Conservation (phyloP, 30 jellyfish, hydroid and myxozoan genomes). For the Phacellophora camtschatica region DNA sequence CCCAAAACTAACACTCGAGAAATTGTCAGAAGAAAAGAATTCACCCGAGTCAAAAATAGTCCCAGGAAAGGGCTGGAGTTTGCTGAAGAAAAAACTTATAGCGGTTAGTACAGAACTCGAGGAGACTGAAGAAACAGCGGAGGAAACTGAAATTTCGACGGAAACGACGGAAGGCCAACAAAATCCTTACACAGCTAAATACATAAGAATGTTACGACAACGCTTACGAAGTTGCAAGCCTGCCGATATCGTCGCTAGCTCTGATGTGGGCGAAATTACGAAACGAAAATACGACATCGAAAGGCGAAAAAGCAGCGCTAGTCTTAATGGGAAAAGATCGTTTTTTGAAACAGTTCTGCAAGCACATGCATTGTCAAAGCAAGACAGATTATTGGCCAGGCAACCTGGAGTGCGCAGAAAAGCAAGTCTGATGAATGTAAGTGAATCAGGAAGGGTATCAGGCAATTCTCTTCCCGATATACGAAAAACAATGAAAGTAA, state of each 20-base stretch:
- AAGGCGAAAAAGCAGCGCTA: constrained; percentile 15
- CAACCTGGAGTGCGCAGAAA: constrained; percentile 2
- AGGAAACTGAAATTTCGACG: background rate
- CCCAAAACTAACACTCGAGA: background rate
- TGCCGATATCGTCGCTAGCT: constrained; percentile 67
- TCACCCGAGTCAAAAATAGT: background rate
- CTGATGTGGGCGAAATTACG: constrained; percentile 47
- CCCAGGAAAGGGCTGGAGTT: constrained; percentile 14
- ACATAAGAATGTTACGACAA: constrained; percentile 55
- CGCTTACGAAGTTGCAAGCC: constrained; percentile 66
- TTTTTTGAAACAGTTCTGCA: constrained; percentile 58
- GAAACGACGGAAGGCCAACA: background rate
- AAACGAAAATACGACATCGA: constrained; percentile 40
- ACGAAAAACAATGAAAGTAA: constrained; percentile 1
- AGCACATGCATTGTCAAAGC: constrained; percentile 62
- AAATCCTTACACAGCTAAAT: constrained; percentile 17
- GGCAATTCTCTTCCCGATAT: constrained; percentile 30
- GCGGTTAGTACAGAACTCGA: background rate
- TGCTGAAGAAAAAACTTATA: background rate
- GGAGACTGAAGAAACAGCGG: background rate
- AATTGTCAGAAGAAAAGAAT: background rate
- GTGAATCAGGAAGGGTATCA: background rate
- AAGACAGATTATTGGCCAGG: background rate
- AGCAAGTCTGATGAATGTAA: background rate
- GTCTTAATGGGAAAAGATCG: background rate